Percentiles rank a stretch among this genome's conserved stretches.
Conservation (phyloP, 2,797 vertebrate species). For the Falco novaeseelandiae region DNA sequence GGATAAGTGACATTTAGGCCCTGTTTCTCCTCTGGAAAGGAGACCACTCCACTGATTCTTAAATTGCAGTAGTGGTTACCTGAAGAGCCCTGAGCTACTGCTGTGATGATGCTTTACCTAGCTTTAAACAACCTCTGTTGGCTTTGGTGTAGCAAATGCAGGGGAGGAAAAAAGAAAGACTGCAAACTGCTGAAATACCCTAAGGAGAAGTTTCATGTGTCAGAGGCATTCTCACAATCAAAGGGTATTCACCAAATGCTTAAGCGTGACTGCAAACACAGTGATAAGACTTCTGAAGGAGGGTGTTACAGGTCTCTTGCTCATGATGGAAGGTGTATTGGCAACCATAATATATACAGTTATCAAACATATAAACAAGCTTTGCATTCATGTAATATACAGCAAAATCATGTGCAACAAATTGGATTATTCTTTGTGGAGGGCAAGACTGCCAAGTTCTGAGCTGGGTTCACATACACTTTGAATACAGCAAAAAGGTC, state of each 20-base stretch:
- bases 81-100: not conserved
- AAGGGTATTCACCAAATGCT: not conserved
- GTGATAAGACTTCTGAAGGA: not conserved
- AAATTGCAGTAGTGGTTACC: not conserved
- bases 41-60: not conserved
- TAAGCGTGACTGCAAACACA: not conserved
- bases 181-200: not conserved
- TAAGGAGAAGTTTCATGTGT: not conserved
- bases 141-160: not conserved
- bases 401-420: not conserved
- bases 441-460: not conserved
- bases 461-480: not conserved
- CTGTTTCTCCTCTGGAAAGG: not conserved
- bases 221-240: not conserved
- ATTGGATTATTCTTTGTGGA: not conserved
- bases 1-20: not conserved
- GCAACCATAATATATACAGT: not conserved
- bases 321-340: not conserved
- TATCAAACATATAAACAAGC: not conserved
- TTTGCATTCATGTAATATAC: not conserved
- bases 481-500: not conserved
- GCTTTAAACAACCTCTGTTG: not conserved
- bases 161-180: not conserved
- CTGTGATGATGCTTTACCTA: not conserved
- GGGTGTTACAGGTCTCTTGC: not conserved